Conservation (phyloP, 2,888 invertebrate genomes). For the Drosophila longiperda region DNA sequence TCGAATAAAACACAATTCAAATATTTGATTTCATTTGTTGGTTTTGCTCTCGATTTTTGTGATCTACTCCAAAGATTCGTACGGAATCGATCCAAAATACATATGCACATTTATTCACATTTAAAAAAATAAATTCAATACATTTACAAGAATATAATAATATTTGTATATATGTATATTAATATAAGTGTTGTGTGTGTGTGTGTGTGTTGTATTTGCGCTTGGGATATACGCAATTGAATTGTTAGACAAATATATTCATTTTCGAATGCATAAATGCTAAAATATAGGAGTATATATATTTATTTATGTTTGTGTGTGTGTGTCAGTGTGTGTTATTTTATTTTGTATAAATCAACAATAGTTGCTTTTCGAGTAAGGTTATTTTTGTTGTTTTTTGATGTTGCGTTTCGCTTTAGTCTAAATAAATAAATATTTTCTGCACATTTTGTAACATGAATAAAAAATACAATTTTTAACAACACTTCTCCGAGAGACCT, state of each 20-base stretch:
- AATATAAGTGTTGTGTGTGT: constrained; percentile 50
- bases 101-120: constrained; percentile 69
- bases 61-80: constrained; percentile 40
- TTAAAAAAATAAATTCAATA: constrained; percentile 74
- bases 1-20: constrained; percentile 38
- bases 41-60: constrained; percentile 40
- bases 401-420: constrained; percentile 27
- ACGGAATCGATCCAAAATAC: constrained; percentile 73
- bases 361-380: constrained; percentile 45
- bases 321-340: constrained; percentile 8
- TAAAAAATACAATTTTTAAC: constrained; percentile 74
- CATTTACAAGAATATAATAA: constrained; percentile 61
- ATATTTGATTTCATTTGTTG: constrained; percentile 22
- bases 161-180: constrained; percentile 43
- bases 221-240: constrained; percentile 45
- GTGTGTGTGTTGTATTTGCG: constrained; percentile 16
- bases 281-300: constrained; percentile 67
- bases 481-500: constrained; percentile 19
- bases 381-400: constrained; percentile 11
- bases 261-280: constrained; percentile 78
- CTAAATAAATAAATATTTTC: constrained; percentile 53
- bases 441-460: constrained; percentile 60
- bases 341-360: constrained; percentile 56
- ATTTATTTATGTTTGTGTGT: constrained; percentile 32
- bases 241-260: constrained; percentile 49